Evolutionary conservation across 2,888 invertebrate species (phyloP).

Genomic region (Cyrtodaria siliqua): DNA sequence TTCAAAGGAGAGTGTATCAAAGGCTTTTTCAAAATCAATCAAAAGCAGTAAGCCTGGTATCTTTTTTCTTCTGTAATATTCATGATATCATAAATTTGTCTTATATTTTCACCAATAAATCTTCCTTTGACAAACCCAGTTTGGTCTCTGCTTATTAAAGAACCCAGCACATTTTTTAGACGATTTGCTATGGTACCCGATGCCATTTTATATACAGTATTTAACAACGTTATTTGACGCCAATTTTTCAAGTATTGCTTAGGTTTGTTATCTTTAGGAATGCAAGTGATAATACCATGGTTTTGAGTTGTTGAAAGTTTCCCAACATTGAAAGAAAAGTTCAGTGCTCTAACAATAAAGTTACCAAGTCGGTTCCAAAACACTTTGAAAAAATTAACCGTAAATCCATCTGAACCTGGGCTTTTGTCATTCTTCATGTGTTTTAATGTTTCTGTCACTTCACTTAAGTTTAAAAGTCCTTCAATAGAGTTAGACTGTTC

Average conservation of each 20-base stretch:
- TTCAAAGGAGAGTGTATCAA: conserved; percentile 43
- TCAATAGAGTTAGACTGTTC: neutral
- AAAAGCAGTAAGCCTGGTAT: conserved; percentile 43
- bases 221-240: conserved; percentile 46
- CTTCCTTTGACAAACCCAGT: conserved; percentile 53
- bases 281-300: conserved; percentile 40
- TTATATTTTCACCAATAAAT: conserved; percentile 56
- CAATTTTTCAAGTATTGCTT: conserved; percentile 46
- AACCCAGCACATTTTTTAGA: conserved; percentile 41
- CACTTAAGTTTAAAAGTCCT: neutral
- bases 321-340: conserved; percentile 25
- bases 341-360: conserved; percentile 41
- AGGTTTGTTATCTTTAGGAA: conserved; percentile 46
- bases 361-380: conserved; percentile 3
- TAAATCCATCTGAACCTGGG: neutral
- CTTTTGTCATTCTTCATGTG: neutral
- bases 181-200: conserved; percentile 47
- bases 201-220: conserved; percentile 48
- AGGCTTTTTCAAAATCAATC: conserved; percentile 53
- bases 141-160: conserved; percentile 40
- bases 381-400: neutral
- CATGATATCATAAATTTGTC: conserved; percentile 57
- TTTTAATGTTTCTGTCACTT: neutral
- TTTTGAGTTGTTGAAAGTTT: conserved; percentile 23
- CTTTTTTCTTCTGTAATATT: conserved; percentile 39